These are phyloP conservation scores for Caenorhabditis briggsae DNA, from an alignment of 1,140 invertebrate genomes.

Conservation along the genomic window DNA sequence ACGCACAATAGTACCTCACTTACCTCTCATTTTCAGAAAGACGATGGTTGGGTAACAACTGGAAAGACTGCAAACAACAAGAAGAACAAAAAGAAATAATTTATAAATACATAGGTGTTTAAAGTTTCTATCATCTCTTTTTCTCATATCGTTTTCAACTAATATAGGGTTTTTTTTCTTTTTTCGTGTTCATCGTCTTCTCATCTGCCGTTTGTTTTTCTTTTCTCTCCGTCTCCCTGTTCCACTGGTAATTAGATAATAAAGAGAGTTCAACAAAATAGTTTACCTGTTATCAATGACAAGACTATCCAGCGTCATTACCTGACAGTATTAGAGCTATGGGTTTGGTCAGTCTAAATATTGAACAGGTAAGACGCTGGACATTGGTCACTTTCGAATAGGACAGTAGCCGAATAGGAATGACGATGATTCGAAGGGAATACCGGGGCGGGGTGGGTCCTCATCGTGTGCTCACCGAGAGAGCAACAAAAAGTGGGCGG, in stretches of 20 bases:
- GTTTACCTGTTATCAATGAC: not conserved
- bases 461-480: constrained; percentile 39
- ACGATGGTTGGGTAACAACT: constrained; percentile 37
- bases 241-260: constrained; percentile 47
- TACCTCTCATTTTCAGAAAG: constrained; percentile 8
- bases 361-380: constrained; percentile 53
- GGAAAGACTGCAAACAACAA: constrained; percentile 32
- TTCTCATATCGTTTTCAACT: not conserved
- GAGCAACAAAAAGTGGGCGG: constrained; percentile 24
- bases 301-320: constrained; percentile 32
- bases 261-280: not conserved
- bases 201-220: not conserved
- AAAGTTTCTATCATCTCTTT: not conserved
- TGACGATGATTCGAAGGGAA: not conserved
- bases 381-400: constrained; percentile 45
- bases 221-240: no score
- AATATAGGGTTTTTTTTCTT: not conserved
- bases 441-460: not conserved
- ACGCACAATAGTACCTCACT: not conserved
- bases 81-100: constrained; percentile 28
- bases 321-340: constrained; percentile 54
- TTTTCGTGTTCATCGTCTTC: not conserved
- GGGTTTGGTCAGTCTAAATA: constrained; percentile 17
- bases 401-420: constrained; percentile 48
- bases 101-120: not conserved